Evolutionary conservation across 2,797 vertebrate genomes (phyloP), one percentile per base, ranked within the genome.

Genomic region (Macroramphosus scolopax): DNA sequence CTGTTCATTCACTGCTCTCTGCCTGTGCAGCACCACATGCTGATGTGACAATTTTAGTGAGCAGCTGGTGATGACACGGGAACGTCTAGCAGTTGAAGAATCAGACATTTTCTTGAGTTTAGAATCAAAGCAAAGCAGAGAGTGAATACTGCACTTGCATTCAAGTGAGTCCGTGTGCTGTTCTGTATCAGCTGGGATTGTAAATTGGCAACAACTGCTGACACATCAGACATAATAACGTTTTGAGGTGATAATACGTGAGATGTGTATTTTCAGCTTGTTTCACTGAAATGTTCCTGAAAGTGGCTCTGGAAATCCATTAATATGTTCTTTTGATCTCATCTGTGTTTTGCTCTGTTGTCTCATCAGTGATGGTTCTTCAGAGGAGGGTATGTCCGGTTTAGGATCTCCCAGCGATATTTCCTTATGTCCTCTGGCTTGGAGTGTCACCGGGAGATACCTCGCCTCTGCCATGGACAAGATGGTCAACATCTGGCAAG

Each of bases 401-500:
- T 50, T 94, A 37, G 94, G 93, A 0, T 97, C 95, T 45, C 95
- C 95, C 15, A 88, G 92, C 5, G 96, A 98, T 37, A 90, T 92
- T 11, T 89, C 88, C 51, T 75, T 96, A 50, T 95, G 92, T 35
- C 91, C 94, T 29, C 81, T 98, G 25, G 92, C 93, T 6, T 98
- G 96, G 96, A 98, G 95, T 24, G 78, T 95, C 61, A 96, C 93
- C 16, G 96, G 96, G 17, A 95, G 90, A 55, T 97, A 96, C 57
- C 74, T 98, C 72, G 95, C 96, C 30, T 95, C 93, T 5, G 93
- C 95, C 54, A 89, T 94, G 50, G 96, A 98, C 48, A 98, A 98
- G 75, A 87, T 93, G 84, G 93, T 98, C 66, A 98, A 97, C 89
- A 96, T 98, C 66, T 98, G 96, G 95, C 96, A 97, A 78, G 93